These are phyloP conservation scores for Heliangelus exortis DNA, from an alignment of 2,797 vertebrate species.

Conservation along the genomic window DNA sequence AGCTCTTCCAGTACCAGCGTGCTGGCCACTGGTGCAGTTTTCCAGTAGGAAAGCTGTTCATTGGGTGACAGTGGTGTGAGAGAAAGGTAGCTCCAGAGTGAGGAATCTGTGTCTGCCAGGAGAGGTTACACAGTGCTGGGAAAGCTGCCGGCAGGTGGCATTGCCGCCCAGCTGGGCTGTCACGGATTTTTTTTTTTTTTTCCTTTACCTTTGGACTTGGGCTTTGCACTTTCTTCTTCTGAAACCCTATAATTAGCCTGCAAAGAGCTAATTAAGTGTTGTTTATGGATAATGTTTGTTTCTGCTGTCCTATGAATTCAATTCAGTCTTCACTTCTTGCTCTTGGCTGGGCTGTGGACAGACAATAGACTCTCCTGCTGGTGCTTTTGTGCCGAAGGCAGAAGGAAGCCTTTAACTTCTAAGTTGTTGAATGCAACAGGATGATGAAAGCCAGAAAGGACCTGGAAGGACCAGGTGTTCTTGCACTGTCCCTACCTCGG, in stretches of 20 bases:
- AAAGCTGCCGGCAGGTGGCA: constrained; percentile 44
- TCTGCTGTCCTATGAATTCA: not conserved
- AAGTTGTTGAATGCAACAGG: not conserved
- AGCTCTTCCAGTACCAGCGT: not conserved
- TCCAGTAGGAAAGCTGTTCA: not conserved
- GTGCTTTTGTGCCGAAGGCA: not conserved
- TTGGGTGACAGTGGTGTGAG: not conserved
- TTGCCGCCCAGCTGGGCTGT: not conserved
- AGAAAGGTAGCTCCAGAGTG: not conserved
- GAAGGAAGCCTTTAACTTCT: not conserved
- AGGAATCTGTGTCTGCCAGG: not conserved
- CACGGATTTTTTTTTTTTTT: not conserved
- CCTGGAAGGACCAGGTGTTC: not conserved
- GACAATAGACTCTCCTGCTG: not conserved
- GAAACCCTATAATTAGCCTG: not conserved
- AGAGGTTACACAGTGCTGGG: not conserved
- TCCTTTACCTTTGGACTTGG: not conserved
- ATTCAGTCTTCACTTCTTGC: not conserved
- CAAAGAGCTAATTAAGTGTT: not conserved
- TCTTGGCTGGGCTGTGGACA: not conserved
- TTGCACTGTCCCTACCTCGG: not conserved
- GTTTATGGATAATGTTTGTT: not conserved
- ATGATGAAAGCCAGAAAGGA: not conserved
- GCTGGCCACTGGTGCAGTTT: not conserved
- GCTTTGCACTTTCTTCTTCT: not conserved